Evolutionary conservation across 2,888 invertebrate genomes (phyloP), one percentile per base, ranked within the genome.

Genomic region (Neoscelio sp.): DNA sequence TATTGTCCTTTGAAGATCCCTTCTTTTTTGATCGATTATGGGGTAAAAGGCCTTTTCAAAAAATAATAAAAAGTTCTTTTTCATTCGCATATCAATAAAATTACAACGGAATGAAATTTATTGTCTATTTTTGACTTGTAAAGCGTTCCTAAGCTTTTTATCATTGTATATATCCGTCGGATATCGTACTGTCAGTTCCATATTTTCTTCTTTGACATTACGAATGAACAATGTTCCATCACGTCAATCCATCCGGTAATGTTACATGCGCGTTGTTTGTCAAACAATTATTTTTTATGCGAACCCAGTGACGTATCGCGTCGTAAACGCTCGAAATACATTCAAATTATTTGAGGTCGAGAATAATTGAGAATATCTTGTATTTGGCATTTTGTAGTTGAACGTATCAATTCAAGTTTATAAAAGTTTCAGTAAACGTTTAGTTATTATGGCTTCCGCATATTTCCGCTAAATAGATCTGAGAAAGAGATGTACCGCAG

Each of bases 161-260:
- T 56, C 10, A n/a, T 2, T 33, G n/a, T 23, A 7, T 33, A 28
- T 12, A 35, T 48, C 38, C 15, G 40, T 50, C 50, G 12, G 10
- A 64, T 64, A 26, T 18, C 8, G 6, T 13, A n/a, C 26, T 28
- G 33, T 60, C 60, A 62, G 18, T 40, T 50, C 12, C 50, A 52
- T 52, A 38, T 65, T 64, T 35, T 50, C 15, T 20, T 12, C 30
- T 50, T 65, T 42, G 40, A 52, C 52, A 42, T 42, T 42, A 18
- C 30, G 10, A 50, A 52, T 30, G 10, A 65, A 65, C 28, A 30
- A 38, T 65, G n/a, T 20, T 65, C 12, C 20, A 52, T 65, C 65
- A 65, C 35, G 52, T 65, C 65, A 65, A 23, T 42, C 26, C 40
- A 52, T 30, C 20, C 42, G 20, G 28, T 30, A 65, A 15, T 42